Conservation (phyloP, 2,113 vertebrate species). For the Centropristis striata region DNA sequence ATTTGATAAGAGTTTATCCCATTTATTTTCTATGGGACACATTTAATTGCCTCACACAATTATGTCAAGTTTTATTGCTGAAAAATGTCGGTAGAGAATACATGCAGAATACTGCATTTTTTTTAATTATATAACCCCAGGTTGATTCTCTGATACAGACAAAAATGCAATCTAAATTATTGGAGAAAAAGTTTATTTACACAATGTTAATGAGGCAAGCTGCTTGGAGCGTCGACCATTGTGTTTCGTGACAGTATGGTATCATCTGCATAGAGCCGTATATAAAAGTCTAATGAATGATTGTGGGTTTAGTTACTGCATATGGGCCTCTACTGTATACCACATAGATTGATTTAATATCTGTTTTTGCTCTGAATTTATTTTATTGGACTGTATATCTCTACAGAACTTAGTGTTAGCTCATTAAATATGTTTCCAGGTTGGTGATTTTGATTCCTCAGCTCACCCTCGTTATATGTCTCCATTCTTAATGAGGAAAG, state of each 20-base stretch:
- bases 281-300: neutral
- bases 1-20: neutral
- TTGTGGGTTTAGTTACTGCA: neutral
- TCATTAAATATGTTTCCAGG: slow-evolving; percentile 71
- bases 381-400: slow-evolving; percentile 13
- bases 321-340: neutral
- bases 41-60: neutral
- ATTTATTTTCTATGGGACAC: neutral
- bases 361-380: slow-evolving; percentile 16
- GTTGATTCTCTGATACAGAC: neutral
- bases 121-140: neutral
- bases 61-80: neutral
- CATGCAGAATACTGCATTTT: neutral
- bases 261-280: slow-evolving; percentile 1
- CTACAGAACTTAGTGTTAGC: slow-evolving; percentile 25
- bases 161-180: no score
- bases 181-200: neutral
- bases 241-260: neutral
- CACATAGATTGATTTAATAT: neutral
- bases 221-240: neutral
- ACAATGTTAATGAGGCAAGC: neutral
- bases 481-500: slow-evolving; percentile 77
- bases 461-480: slow-evolving; percentile 53
- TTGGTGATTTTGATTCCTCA: slow-evolving; percentile 61
- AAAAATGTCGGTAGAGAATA: neutral